Base-by-base conservation (phyloP, 1,140 invertebrate genomes). In the Hydropsyche tenuis region DNA sequence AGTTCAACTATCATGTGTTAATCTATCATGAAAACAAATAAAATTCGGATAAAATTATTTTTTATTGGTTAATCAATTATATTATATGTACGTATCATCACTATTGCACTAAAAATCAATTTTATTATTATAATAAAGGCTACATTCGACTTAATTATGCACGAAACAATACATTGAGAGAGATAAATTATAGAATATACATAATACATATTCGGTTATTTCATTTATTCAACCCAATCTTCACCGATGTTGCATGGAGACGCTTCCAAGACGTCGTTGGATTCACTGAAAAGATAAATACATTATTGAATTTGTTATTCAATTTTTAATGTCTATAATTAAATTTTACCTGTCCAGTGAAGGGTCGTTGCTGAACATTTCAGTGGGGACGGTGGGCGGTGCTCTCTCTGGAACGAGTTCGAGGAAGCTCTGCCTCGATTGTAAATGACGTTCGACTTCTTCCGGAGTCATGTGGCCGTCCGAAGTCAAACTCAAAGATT, bases 301-400 rank as follows among this genome's bases (percentile, higher is more conserved):
- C 48, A 14, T 7, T 12, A 22, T 20, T 16, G 14, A 69, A 68
- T 22, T 68, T 22, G 14, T 43, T 22, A n/a, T 68, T 30, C 30
- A 23, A 66, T 18, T 37, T 62, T 42, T 42, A 74, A 14, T n/a
- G n/a, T n/a, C n/a, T n/a, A n/a, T n/a, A n/a, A n/a, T n/a, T n/a
- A n/a, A n/a, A n/a, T n/a, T n/a, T n/a, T 81, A 92, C 91, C 91
- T 94, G 80, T 94, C 93, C 73, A 93, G 84, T 9, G 92, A 93
- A 60, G 91, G 92, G 79, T 96, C 94, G 84, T 96, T 96, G 80
- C 94, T 96, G 79, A 97, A 96, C 90, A 96, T 95, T 83, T 96
- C 94, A 53, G 91, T 94, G 7, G 94, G 94, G 11, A 96, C 92
- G 42, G 93, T 95, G 0, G 93, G 90, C 0, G 94, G 93, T 63